These are phyloP conservation scores for Boulengeromyrus knoepffleri DNA, from an alignment of 2,113 vertebrate genomes.

Conservation along the genomic window DNA sequence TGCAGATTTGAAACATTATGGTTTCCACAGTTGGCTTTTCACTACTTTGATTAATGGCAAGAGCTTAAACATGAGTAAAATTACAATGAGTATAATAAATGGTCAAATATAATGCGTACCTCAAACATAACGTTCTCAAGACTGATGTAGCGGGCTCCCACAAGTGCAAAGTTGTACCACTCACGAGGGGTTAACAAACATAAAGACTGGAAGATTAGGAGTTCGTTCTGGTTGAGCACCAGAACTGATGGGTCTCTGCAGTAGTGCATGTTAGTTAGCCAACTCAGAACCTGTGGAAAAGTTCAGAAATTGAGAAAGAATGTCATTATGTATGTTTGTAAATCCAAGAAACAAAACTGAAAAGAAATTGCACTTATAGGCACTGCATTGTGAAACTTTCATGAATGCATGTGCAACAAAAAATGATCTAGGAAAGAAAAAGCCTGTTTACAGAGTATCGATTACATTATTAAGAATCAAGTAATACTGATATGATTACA, in stretches of 20 bases:
- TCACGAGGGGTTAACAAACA: slow-evolving; percentile 60
- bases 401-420: neutral
- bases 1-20: neutral
- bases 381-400: neutral
- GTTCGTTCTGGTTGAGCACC: slow-evolving; percentile 35
- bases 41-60: neutral
- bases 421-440: neutral
- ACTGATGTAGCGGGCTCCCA: slow-evolving; percentile 68
- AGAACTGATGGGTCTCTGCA: slow-evolving; percentile 45
- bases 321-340: neutral
- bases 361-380: neutral
- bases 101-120: slow-evolving; percentile 32
- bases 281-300: slow-evolving; percentile 49
- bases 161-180: slow-evolving; percentile 66
- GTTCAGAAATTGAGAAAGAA: neutral
- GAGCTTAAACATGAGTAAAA: neutral
- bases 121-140: slow-evolving; percentile 49
- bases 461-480: neutral
- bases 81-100: neutral
- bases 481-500: neutral
- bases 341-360: neutral
- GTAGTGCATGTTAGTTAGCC: slow-evolving; percentile 52
- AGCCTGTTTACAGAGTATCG: neutral
- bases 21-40: neutral
- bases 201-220: slow-evolving; percentile 44